Evolutionary conservation across 1,140 invertebrate genomes (phyloP).

Genomic region (Leptonema lineaticorne): DNA sequence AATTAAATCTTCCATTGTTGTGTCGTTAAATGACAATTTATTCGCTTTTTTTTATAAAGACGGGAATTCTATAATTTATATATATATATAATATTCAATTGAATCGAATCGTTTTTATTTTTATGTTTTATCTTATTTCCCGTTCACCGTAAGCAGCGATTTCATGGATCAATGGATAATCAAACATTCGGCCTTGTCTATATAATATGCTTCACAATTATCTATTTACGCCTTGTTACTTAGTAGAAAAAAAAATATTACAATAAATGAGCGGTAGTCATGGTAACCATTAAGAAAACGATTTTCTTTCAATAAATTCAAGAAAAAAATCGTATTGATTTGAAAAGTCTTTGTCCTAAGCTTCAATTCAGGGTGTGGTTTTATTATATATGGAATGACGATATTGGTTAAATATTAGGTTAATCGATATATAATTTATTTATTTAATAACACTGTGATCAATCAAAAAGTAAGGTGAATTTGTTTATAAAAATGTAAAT

Average conservation of each 20-base stretch:
- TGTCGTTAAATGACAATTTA: too few species aligned
- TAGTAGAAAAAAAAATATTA: neutral
- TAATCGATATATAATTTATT: too few species aligned
- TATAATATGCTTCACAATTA: conserved; percentile 6
- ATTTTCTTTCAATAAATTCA: too few species aligned
- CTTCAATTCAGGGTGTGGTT: too few species aligned
- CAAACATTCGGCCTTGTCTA: conserved; percentile 11
- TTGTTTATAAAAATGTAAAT: too few species aligned
- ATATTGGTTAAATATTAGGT: too few species aligned
- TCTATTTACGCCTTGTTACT: conserved; percentile 10
- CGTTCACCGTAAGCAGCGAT: conserved; percentile 1
- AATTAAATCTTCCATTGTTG: neutral
- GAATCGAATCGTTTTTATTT: too few species aligned
- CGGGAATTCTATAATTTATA: neutral
- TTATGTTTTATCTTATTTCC: neutral
- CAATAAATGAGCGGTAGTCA: neutral
- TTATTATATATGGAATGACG: too few species aligned
- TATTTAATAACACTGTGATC: too few species aligned
- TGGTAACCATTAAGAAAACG: neutral
- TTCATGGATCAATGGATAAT: conserved; percentile 9
- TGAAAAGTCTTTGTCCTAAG: too few species aligned
- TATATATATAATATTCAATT: conserved; percentile 17
- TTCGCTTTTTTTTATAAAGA: neutral
- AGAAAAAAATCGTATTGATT: too few species aligned
- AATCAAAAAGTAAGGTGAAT: too few species aligned